Conservation (phyloP, 2,113 vertebrate genomes). For the Sebastes schlegelii region DNA sequence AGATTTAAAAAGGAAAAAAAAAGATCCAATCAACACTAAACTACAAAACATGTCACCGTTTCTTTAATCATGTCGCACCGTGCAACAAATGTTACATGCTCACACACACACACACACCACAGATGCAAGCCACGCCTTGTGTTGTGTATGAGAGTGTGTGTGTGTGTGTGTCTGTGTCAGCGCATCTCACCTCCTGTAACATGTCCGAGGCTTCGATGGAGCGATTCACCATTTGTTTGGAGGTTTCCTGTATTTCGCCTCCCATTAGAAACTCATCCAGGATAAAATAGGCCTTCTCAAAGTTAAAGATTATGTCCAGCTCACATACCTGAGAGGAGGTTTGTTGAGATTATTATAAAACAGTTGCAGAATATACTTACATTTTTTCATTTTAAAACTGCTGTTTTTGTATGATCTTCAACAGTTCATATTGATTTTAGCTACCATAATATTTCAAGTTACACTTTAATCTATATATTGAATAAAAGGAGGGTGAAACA, state of each 20-base stretch:
- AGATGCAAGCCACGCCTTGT: constrained; percentile 9
- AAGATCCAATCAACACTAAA: not conserved
- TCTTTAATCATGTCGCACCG: constrained; percentile 16
- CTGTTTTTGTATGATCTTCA: not conserved
- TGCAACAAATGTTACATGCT: constrained; percentile 50
- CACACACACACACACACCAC: constrained; percentile 13
- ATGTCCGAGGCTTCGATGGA: constrained; percentile 95
- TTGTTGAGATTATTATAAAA: not conserved
- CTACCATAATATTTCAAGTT: not conserved
- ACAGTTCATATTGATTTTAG: not conserved
- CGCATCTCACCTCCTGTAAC: constrained; percentile 94
- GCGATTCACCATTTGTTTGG: constrained; percentile 91
- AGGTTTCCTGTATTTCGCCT: constrained; percentile 97
- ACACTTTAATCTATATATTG: not conserved
- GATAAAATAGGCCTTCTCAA: constrained; percentile 99
- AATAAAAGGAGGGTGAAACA: constrained; percentile 23
- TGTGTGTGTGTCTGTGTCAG: not conserved
- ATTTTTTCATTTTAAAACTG: not conserved
- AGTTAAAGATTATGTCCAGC: constrained; percentile 99
- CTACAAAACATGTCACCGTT: not conserved
- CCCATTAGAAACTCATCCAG: constrained; percentile 98
- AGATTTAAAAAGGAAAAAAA: not conserved
- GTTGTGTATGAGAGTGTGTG: constrained; percentile 9
- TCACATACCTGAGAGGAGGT: constrained; percentile 91
- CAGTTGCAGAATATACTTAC: not conserved